phyloP scores from a whole-genome alignment of 2,113 vertebrate species.

The Poeciliopsis turrubarensis region DNA sequence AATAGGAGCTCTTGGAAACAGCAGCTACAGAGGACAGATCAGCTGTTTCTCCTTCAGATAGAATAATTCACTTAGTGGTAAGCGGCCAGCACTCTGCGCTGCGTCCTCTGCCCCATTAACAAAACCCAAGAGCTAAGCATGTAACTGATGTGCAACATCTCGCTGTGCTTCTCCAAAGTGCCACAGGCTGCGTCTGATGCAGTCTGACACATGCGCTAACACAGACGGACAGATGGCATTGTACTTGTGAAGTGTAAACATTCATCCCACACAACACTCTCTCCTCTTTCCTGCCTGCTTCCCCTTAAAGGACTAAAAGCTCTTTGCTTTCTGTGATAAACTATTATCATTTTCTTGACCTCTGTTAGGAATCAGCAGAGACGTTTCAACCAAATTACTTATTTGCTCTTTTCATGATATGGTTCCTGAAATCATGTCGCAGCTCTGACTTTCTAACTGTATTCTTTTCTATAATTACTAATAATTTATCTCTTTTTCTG shows the following conservation, averaged over 20 bases:
- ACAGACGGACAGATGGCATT: slow-evolving; percentile 31
- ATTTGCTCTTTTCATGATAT: background rate
- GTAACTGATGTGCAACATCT: background rate
- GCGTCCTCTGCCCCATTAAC: background rate
- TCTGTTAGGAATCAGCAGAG: background rate
- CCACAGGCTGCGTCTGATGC: slow-evolving; percentile 26
- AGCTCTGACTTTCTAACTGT: too few species aligned
- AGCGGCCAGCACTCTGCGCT: background rate
- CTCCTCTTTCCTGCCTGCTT: background rate
- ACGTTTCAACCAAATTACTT: background rate
- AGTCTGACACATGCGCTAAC: slow-evolving; percentile 32
- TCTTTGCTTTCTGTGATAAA: slow-evolving; percentile 1
- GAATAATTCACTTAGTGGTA: background rate
- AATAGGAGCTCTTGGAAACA: background rate
- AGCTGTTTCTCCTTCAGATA: background rate
- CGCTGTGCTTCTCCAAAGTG: background rate
- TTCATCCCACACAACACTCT: background rate
- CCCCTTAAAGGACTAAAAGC: background rate
- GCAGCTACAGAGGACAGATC: background rate
- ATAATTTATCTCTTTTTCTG: background rate
- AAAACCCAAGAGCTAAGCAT: background rate
- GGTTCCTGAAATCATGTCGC: background rate
- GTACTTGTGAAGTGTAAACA: slow-evolving; percentile 26
- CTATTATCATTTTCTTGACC: background rate
- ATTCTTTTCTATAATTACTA: too few species aligned